These are phyloP conservation scores for Oryzias javanicus DNA, from an alignment of 2,113 vertebrate genomes.

Conservation along the genomic window DNA sequence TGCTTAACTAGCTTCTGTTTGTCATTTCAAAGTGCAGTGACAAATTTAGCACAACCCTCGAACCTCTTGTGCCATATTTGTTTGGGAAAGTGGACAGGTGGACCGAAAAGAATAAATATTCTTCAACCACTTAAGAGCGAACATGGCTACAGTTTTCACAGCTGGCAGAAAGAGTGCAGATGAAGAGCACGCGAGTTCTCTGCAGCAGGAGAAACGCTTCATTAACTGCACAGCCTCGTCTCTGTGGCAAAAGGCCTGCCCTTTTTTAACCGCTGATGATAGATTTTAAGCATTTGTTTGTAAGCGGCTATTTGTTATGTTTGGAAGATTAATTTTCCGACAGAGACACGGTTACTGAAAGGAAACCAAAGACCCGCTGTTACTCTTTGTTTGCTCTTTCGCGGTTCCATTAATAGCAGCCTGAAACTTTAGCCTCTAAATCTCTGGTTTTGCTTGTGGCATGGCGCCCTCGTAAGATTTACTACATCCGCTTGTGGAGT, in stretches of 20 bases:
- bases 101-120: no score
- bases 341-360: conserved; percentile 11
- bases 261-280: conserved; percentile 7
- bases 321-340: conserved; percentile 9
- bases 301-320: conserved; percentile 13
- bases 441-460: conserved; percentile 42
- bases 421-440: conserved; percentile 35
- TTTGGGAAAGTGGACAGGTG: no score
- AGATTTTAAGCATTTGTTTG: conserved; percentile 12
- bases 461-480: conserved; percentile 12
- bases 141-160: no score
- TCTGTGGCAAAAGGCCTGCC: neutral
- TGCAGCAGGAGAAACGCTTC: neutral
- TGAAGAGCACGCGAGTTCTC: neutral
- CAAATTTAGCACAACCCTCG: no score
- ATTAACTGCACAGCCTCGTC: neutral
- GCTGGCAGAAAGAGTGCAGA: no score
- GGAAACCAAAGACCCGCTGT: conserved; percentile 4
- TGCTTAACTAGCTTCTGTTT: neutral
- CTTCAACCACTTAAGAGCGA: no score
- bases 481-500: conserved; percentile 6
- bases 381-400: conserved; percentile 20
- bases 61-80: no score
- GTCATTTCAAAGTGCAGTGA: no score
- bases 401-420: conserved; percentile 3